Base-by-base conservation (phyloP, 2,797 vertebrate genomes). In the Pantherophis vulpinus region DNA sequence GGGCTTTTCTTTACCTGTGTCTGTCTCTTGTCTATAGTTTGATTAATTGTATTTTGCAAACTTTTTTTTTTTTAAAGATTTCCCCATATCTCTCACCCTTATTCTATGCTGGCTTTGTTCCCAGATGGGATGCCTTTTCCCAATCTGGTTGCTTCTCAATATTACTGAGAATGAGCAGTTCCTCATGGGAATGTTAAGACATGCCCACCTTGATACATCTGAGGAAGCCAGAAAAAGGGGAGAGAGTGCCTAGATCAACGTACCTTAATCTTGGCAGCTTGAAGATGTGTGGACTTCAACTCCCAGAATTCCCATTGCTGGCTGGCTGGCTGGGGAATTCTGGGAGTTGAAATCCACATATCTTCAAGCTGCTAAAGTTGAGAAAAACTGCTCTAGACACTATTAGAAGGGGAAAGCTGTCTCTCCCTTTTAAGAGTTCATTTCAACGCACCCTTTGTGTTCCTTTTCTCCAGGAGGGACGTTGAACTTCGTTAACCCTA, bases 401-500 rank as follows among this genome's bases (percentile, higher is more conserved):
- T 42, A 10, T 42, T 23, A 79, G 70, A 23, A 1, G 18, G 70
- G 70, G 37, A 42, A 79, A 79, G 1, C 18, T 0, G 25, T 3
- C 0, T 0, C 0, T 47, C 0, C 0, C 94, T 23, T 12, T n/a
- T 51, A 51, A 61, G 16, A 51, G 47, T 29, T 70, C 12, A 3
- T n/a, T 83, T 47, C 37, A 0, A 3, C 0, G 1, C 27, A 27
- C 63, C 47, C 25, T 90, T 12, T 54, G 2, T 59, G 32, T 51
- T 37, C 18, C 86, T 0, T 93, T 93, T 29, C 70, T 55, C 42
- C 97, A 99, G 99, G 99, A 79, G 98, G 99, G 96, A 98, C 99
- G 88, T 98, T 99, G 96, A 98, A 99, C 87, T 99, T 99, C 2
- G 98, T 99, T 91, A 99, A 98, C 95, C 99, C 99, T 25, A 98